phyloP scores from a whole-genome alignment of 2,113 vertebrate genomes.

The Pheucticus melanocephalus region DNA sequence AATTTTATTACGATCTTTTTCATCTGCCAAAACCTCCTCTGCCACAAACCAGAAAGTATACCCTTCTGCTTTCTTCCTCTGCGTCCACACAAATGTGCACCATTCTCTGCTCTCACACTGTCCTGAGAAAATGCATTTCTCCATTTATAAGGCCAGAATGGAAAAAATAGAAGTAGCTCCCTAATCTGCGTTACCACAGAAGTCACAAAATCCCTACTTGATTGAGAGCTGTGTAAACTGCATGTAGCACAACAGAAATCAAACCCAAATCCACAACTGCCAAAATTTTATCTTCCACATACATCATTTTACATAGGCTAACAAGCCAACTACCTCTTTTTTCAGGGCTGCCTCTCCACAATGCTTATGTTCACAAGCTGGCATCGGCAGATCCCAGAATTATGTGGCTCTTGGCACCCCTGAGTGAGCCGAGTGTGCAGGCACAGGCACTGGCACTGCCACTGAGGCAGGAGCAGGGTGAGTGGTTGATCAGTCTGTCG shows the following conservation, averaged over 20 bases:
- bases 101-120: not conserved
- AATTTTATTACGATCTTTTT: conserved; percentile 2
- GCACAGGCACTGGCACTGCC: not conserved
- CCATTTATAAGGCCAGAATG: not conserved
- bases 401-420: not conserved
- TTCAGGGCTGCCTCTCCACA: not conserved
- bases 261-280: not conserved
- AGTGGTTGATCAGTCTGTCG: not conserved
- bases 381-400: not conserved
- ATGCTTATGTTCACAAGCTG: not conserved
- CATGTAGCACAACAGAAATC: not conserved
- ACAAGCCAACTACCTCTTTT: not conserved
- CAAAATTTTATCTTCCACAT: not conserved
- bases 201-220: not conserved
- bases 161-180: not conserved
- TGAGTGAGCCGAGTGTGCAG: not conserved
- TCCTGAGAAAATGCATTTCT: not conserved
- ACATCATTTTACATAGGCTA: not conserved
- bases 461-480: not conserved
- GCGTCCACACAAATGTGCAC: not conserved
- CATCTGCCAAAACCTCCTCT: not conserved
- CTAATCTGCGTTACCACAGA: not conserved
- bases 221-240: not conserved
- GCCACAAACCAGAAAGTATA: not conserved
- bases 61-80: not conserved